Conservation (phyloP, 2,797 vertebrate genomes). For the Mormyrus hasselquistii region DNA sequence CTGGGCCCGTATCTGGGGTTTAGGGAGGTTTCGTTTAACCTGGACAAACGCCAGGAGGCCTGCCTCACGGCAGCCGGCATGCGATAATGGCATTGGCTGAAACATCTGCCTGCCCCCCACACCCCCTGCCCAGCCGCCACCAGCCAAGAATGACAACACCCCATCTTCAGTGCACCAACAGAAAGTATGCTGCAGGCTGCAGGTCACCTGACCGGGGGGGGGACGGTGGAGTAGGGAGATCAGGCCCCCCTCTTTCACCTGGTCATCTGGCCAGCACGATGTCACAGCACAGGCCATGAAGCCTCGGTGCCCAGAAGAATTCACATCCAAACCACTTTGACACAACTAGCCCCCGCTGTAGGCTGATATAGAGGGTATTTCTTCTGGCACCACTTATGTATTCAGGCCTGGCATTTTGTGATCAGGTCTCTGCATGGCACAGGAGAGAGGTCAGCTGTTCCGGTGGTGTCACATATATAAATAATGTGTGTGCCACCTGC, state of each 20-base stretch:
- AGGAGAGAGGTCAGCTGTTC: not conserved
- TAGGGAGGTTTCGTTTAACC: slow-evolving; percentile 17
- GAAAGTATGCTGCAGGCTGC: not conserved
- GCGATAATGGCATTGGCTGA: not conserved
- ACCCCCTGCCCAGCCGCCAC: not conserved
- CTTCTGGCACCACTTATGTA: not conserved
- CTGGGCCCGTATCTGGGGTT: slow-evolving; percentile 27
- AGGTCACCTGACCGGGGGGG: not conserved
- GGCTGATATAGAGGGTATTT: not conserved
- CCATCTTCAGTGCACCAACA: not conserved
- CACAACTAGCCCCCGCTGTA: not conserved
- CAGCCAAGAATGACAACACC: not conserved
- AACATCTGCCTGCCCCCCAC: not conserved
- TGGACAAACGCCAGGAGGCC: slow-evolving; percentile 9
- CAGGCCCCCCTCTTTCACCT: not conserved
- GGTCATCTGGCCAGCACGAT: not conserved
- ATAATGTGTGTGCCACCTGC: not conserved
- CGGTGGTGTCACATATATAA: not conserved
- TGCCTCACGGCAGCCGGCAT: not conserved
- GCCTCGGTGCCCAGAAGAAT: not conserved
- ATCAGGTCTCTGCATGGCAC: not conserved
- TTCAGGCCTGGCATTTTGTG: not conserved
- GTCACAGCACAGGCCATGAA: not conserved
- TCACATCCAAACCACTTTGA: not conserved
- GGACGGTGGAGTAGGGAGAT: not conserved